Percentiles rank a stretch among this genome's conserved stretches.
Evolutionary conservation across 2,113 vertebrate genomes (phyloP).

Genomic region (Arvicanthis niloticus): DNA sequence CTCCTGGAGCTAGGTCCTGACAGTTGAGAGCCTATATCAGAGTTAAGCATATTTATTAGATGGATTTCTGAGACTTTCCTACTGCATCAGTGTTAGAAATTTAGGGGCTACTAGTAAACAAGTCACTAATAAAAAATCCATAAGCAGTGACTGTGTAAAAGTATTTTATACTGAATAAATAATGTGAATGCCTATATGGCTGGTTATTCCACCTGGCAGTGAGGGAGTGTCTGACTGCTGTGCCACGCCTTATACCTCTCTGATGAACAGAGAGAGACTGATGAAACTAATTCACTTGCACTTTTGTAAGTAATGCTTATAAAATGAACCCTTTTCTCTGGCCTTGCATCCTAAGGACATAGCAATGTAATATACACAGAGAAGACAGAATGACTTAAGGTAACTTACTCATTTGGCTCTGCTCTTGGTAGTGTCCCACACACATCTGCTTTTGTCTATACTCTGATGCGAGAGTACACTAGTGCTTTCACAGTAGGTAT

Average conservation of each 20-base stretch:
- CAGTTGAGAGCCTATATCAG: not conserved
- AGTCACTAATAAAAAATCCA: conserved; percentile 3
- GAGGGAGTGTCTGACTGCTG: not conserved
- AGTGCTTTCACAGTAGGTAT: not conserved
- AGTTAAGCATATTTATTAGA: conserved; percentile 36
- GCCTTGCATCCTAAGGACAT: not conserved
- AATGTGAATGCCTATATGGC: not conserved
- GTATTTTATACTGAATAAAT: not conserved
- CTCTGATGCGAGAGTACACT: not conserved
- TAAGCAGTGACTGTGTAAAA: not conserved
- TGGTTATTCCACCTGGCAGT: not conserved
- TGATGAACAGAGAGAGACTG: not conserved
- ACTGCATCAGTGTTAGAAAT: conserved; percentile 19
- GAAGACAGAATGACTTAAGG: not conserved
- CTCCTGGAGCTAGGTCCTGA: not conserved
- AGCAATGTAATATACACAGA: not conserved
- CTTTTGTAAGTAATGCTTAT: not conserved
- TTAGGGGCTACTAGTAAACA: not conserved
- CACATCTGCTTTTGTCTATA: not conserved
- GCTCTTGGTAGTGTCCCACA: not conserved
- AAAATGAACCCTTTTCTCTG: not conserved
- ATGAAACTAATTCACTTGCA: not conserved
- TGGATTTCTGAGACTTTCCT: conserved; percentile 36
- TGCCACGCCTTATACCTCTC: not conserved
- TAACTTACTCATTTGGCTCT: not conserved